Evolutionary conservation across 2,888 invertebrate genomes (phyloP).

Genomic region (Drosophila lutescens): DNA sequence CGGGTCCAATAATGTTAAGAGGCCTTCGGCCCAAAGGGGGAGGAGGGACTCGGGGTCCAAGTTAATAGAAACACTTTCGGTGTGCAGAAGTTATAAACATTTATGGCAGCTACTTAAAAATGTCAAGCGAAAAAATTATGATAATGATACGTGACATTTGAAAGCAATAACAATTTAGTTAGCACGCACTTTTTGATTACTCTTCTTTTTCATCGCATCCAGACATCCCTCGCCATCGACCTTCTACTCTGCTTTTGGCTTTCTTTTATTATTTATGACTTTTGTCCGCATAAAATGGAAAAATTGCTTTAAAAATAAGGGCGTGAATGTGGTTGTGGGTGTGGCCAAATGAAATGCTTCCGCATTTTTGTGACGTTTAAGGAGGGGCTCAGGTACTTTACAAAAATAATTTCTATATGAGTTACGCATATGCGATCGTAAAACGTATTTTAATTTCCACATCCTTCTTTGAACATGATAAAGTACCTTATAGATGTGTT

Average conservation of each 20-base stretch:
- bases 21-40: conserved; percentile 31
- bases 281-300: conserved; percentile 67
- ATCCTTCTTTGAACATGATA: too few relatives aligned
- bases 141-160: conserved; percentile 80
- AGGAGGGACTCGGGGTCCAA: conserved; percentile 37
- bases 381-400: conserved; percentile 14
- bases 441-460: neutral
- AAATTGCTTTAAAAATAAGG: conserved; percentile 61
- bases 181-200: conserved; percentile 77
- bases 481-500: too few relatives aligned
- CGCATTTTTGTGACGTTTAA: conserved; percentile 7
- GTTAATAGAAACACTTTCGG: conserved; percentile 70
- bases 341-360: conserved; percentile 25
- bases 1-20: conserved; percentile 71
- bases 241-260: conserved; percentile 4
- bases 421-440: neutral
- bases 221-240: conserved; percentile 4
- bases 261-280: conserved; percentile 63
- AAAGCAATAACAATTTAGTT: conserved; percentile 80
- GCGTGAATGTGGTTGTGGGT: conserved; percentile 10
- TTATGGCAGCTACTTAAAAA: conserved; percentile 80
- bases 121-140: conserved; percentile 79
- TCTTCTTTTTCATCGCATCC: conserved; percentile 29
- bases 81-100: conserved; percentile 74
- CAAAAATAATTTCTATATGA: conserved; percentile 44